Evolutionary conservation across 2,113 vertebrate genomes (phyloP).

Genomic region (Paracanthobrama guichenoti): DNA sequence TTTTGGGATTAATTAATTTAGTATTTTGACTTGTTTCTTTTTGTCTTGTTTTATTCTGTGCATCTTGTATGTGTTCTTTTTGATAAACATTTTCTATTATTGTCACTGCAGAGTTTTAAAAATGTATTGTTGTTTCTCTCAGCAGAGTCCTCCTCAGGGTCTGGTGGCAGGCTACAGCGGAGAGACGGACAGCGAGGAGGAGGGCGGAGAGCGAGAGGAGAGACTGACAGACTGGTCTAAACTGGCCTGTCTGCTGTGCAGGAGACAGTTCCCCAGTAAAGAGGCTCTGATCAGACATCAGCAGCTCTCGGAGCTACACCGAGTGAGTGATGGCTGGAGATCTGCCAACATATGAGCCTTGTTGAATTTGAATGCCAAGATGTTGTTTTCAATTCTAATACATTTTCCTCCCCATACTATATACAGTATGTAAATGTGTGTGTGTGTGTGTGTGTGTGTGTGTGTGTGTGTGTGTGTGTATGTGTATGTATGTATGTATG

Average conservation of each 20-base stretch:
- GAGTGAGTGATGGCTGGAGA: conserved; percentile 69
- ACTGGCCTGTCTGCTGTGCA: conserved; percentile 87
- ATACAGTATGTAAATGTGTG: too few relatives aligned
- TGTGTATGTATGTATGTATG: too few relatives aligned
- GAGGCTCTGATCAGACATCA: conserved; percentile 88
- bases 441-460: too few relatives aligned
- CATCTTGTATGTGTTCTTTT: not conserved
- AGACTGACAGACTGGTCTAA: conserved; percentile 89
- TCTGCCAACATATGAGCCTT: not conserved
- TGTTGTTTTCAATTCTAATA: too few relatives aligned
- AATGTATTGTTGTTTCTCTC: not conserved
- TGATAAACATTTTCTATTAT: not conserved
- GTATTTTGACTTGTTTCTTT: not conserved
- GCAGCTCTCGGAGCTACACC: conserved; percentile 90
- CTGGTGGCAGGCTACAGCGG: conserved; percentile 85
- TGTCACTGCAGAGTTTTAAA: not conserved
- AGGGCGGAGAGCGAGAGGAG: conserved; percentile 78
- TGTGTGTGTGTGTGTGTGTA: too few relatives aligned
- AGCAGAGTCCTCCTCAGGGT: conserved; percentile 70
- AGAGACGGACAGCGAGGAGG: conserved; percentile 87
- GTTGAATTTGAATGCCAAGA: too few relatives aligned
- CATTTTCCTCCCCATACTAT: too few relatives aligned
- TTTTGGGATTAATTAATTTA: not conserved
- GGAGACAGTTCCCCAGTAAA: conserved; percentile 90
- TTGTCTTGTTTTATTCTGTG: not conserved